Evolutionary conservation across 2,113 vertebrate genomes (phyloP).

Genomic region (Heloderma charlesbogerti): DNA sequence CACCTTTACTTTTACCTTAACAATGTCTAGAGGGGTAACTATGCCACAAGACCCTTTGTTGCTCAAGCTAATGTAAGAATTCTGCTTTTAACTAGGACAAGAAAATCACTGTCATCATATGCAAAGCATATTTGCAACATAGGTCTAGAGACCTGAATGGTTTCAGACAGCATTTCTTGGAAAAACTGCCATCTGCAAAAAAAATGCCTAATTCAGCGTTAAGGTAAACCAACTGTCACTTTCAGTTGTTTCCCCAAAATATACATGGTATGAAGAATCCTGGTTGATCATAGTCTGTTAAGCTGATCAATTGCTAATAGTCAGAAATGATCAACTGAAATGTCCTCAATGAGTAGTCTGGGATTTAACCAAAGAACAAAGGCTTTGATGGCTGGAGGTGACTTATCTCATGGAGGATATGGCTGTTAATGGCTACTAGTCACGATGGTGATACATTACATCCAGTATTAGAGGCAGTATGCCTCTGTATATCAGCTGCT

Average conservation of each 20-base stretch:
- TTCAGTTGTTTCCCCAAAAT: not conserved
- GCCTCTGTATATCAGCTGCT: too few species aligned
- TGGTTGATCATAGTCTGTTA: slow-evolving; percentile 19
- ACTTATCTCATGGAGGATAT: not conserved
- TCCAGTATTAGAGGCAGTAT: too few species aligned
- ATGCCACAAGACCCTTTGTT: not conserved
- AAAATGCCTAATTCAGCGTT: slow-evolving; percentile 11
- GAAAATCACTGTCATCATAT: slow-evolving; percentile 17
- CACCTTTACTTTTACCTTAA: too few species aligned
- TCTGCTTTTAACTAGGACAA: not conserved
- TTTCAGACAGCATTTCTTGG: slow-evolving; percentile 4
- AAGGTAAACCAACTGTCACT: slow-evolving; percentile 17
- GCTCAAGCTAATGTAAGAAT: slow-evolving; percentile 25
- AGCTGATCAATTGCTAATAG: not conserved
- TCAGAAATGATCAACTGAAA: not conserved
- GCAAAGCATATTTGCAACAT: slow-evolving; percentile 26
- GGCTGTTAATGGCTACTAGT: too few species aligned
- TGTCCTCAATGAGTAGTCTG: not conserved
- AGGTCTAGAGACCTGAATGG: not conserved
- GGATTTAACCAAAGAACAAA: not conserved
- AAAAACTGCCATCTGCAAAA: not conserved
- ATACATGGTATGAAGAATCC: not conserved
- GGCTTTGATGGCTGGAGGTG: not conserved
- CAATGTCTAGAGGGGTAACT: not conserved
- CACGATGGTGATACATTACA: too few species aligned